These are phyloP conservation scores for Daubentonia madagascariensis DNA, from an alignment of 2,113 vertebrate species.

Conservation along the genomic window DNA sequence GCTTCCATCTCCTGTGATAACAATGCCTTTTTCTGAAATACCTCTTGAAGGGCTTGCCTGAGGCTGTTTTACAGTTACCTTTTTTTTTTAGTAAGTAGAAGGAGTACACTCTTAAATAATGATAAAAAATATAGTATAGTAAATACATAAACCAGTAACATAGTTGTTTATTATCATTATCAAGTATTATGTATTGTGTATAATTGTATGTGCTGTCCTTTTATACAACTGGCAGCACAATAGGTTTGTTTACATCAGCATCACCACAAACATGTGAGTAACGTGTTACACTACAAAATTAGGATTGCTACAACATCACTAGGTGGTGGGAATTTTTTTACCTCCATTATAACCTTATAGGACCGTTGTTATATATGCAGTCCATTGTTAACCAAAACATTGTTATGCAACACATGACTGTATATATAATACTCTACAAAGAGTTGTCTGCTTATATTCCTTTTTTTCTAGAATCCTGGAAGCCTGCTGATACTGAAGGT, in stretches of 20 bases:
- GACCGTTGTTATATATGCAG: neutral
- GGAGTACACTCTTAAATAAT: neutral
- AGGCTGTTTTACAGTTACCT: neutral
- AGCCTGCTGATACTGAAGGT: slow-evolving; percentile 86
- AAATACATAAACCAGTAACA: neutral
- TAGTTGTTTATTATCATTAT: neutral
- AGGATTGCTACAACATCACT: neutral
- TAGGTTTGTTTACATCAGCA: neutral
- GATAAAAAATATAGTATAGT: neutral
- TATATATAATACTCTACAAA: neutral
- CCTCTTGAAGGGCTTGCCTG: neutral
- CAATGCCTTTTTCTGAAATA: neutral
- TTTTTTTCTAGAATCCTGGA: slow-evolving; percentile 82
- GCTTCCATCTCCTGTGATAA: neutral
- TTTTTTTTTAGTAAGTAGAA: neutral
- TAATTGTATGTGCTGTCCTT: neutral
- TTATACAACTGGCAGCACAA: neutral
- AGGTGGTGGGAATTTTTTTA: neutral
- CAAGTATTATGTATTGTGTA: neutral
- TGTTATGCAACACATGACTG: neutral
- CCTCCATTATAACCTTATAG: neutral
- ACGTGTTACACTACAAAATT: neutral
- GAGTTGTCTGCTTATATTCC: neutral
- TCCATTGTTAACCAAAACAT: neutral
- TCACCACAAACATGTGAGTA: neutral